A percentile compares a stretch with the other conserved stretches of the same genome.
Evolutionary conservation across 1,140 invertebrate species (phyloP).

Genomic region (Cheumatopsyche charites): DNA sequence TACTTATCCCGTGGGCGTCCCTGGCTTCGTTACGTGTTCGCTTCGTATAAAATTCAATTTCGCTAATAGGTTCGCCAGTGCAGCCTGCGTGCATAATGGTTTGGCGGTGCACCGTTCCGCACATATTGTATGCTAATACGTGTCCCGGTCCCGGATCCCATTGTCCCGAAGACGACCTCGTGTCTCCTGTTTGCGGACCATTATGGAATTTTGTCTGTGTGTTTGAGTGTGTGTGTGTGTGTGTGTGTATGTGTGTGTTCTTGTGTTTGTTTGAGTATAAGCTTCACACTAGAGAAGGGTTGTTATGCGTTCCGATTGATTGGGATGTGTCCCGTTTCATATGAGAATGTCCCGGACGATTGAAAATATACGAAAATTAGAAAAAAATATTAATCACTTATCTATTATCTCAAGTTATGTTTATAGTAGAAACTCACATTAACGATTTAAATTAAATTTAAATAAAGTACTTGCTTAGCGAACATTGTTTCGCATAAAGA

Average conservation of each 20-base stretch:
- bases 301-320: too few species aligned
- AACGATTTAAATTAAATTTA: too few species aligned
- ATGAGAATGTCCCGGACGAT: too few species aligned
- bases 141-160: background rate
- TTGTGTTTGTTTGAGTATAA: too few species aligned
- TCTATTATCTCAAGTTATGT: too few species aligned
- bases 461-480: too few species aligned
- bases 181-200: background rate
- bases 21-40: conserved; percentile 20
- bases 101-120: background rate
- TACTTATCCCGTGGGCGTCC: conserved; percentile 12
- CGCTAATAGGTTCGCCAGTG: conserved; percentile 27
- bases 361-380: too few species aligned
- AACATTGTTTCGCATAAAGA: too few species aligned
- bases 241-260: background rate
- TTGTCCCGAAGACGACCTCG: background rate
- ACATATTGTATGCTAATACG: conserved; percentile 13
- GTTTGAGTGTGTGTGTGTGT: background rate
- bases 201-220: background rate
- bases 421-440: too few species aligned
- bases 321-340: too few species aligned
- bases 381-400: too few species aligned
- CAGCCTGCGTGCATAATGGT: conserved; percentile 15
- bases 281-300: too few species aligned
- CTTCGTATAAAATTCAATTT: conserved; percentile 29